Evolutionary conservation across 2,113 vertebrate genomes (phyloP).

Genomic region (Alexandromys fortis): DNA sequence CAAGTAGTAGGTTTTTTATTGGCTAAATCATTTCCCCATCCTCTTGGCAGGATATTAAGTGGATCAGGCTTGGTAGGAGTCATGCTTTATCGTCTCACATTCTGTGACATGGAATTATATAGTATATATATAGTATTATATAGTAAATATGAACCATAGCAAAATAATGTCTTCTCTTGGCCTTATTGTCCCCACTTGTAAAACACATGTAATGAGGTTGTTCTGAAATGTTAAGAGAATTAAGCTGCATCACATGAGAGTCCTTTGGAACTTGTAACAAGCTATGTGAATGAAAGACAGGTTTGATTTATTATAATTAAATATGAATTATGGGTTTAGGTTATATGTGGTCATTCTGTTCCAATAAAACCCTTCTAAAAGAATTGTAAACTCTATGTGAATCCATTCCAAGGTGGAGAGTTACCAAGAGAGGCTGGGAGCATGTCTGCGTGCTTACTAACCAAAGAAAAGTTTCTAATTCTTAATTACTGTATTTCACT

Average conservation of each 20-base stretch:
- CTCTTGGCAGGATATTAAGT: neutral
- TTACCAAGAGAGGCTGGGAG: neutral
- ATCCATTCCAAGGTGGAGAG: neutral
- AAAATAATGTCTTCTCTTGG: neutral
- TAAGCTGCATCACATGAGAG: neutral
- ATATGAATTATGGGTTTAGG: slow-evolving; percentile 9
- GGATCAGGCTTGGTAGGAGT: neutral
- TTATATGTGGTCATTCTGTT: neutral
- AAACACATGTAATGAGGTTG: neutral
- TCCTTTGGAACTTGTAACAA: neutral
- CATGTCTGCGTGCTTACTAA: neutral
- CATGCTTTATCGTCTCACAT: neutral
- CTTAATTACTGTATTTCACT: neutral
- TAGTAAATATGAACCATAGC: neutral
- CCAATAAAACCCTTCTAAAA: slow-evolving; percentile 10
- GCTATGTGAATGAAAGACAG: neutral
- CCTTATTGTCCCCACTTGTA: neutral
- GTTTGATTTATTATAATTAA: slow-evolving; percentile 20
- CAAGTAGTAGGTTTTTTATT: neutral
- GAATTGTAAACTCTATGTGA: neutral
- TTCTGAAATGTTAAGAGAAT: neutral
- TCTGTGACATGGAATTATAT: neutral
- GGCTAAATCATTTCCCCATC: neutral
- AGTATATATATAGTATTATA: neutral
- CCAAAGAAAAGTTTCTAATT: neutral